These are phyloP conservation scores for Torymus texanus DNA, from an alignment of 2,888 invertebrate genomes.

Conservation along the genomic window DNA sequence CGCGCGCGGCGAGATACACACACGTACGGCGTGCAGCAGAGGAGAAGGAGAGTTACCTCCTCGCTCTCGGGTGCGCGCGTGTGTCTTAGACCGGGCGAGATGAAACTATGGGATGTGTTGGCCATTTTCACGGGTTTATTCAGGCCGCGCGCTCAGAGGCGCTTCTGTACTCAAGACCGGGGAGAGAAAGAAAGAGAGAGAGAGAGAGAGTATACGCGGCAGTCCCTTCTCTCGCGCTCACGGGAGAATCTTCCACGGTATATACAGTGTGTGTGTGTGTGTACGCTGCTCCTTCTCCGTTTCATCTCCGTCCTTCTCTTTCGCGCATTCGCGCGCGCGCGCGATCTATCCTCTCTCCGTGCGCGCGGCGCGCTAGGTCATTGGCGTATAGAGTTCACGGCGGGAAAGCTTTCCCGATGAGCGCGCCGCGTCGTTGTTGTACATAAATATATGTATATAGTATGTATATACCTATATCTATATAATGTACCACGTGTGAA, in stretches of 20 bases:
- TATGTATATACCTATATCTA: no score
- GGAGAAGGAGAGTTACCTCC: no score
- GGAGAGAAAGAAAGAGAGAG: constrained; percentile 9
- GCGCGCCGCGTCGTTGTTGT: no score
- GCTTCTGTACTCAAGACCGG: not conserved
- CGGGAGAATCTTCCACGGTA: constrained; percentile 14
- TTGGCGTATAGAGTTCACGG: constrained; percentile 63
- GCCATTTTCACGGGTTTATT: constrained; percentile 58
- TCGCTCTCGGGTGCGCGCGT: no score
- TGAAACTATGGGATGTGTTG: constrained; percentile 57
- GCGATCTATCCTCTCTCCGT: constrained; percentile 12
- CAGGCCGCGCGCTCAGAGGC: constrained; percentile 45
- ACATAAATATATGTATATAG: no score
- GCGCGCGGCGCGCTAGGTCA: constrained; percentile 62
- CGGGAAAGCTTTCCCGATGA: constrained; percentile 17
- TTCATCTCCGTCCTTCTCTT: no score
- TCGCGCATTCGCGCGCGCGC: constrained; percentile 29
- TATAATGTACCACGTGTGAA: no score
- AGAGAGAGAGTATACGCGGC: not conserved
- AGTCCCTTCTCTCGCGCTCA: not conserved
- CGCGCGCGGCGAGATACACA: no score
- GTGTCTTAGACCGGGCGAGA: constrained; percentile 45
- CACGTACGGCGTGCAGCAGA: no score
- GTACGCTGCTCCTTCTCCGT: not conserved
- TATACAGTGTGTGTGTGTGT: not conserved